Evolutionary conservation across 2,888 invertebrate species (phyloP), one percentile per base, ranked within the genome.

Genomic region (Pocota personata): DNA sequence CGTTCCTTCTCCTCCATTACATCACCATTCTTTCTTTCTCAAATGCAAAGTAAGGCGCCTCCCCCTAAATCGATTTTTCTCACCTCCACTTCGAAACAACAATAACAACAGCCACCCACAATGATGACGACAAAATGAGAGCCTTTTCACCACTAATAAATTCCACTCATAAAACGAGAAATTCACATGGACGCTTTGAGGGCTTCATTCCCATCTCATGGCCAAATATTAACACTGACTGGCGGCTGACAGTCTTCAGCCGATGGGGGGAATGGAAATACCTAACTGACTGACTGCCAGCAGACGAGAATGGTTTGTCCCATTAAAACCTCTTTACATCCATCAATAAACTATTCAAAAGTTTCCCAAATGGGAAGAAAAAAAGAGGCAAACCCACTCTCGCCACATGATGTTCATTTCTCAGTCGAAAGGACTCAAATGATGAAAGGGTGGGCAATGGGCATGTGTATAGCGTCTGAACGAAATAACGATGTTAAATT

Each of bases 261-360:
- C 35, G 10, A 24, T 10, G 27, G 66, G 30, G 57, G 66, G 30
- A 48, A 55, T 48, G 55, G 52, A 60, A 73, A 37, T 35, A 40
- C 67, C 57, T 58, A 52, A 55, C 75, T 76, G 66, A 69, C 35
- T 75, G 78, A 32, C 50, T 69, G 50, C 58, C 76, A 57, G n/a
- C 71, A 32, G 55, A 79, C 69, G 19, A 71, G 67, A 77, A 87
- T 69, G 66, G 79, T 75, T 82, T 60, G 82, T 55, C 66, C 87
- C 82, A 83, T 87, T 87, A 87, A 87, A 87, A 87, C 75, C 87
- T 87, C 79, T 83, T 87, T 87, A 87, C 87, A 87, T 87, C 87
- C 87, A 87, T 87, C 87, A 87, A 87, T 87, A 87, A 87, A 87
- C 82, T 87, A 83, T 87, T 87, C 87, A 87, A 79, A 87, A 87